Percentiles rank a stretch among this genome's conserved stretches.
phyloP scores from a whole-genome alignment of 2,797 vertebrate genomes.

The Cyprinella venusta region DNA sequence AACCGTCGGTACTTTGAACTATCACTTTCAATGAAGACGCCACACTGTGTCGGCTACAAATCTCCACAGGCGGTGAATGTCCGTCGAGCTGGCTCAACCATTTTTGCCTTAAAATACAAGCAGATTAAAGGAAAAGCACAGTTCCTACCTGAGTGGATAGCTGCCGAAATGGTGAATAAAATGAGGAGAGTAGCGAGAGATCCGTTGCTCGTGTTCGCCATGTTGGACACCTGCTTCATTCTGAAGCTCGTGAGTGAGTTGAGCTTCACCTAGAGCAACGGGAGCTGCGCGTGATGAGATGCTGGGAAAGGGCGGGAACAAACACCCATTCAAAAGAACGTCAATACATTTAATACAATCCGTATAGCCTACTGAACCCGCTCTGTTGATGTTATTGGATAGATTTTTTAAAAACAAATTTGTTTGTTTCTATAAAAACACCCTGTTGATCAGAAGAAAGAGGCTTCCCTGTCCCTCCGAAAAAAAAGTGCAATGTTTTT shows the following conservation, averaged over 20 bases:
- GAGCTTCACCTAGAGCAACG: slow-evolving; percentile 74
- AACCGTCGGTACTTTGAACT: slow-evolving; percentile 17
- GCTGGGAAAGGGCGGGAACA: slow-evolving; percentile 53
- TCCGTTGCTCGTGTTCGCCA: slow-evolving; percentile 87
- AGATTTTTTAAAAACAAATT: neutral
- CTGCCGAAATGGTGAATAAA: slow-evolving; percentile 83
- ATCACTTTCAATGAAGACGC: slow-evolving; percentile 28
- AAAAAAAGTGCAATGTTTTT: neutral
- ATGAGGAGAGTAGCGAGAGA: slow-evolving; percentile 84
- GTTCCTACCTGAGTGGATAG: slow-evolving; percentile 86
- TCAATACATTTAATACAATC: neutral
- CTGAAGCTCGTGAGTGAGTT: slow-evolving; percentile 75
- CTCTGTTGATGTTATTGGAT: neutral
- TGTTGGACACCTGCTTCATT: slow-evolving; percentile 95
- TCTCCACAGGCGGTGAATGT: neutral
- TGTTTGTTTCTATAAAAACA: neutral
- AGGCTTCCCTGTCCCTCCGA: neutral
- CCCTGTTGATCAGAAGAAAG: slow-evolving; percentile 16
- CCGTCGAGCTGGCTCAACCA: slow-evolving; percentile 1
- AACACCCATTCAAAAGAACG: slow-evolving; percentile 48
- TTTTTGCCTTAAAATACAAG: neutral
- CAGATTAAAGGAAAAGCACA: slow-evolving; percentile 19
- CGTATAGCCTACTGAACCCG: neutral
- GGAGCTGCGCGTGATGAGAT: slow-evolving; percentile 35
- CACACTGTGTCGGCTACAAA: neutral